Evolutionary conservation across 2,888 invertebrate species (phyloP).

Genomic region (Philopedon plagiatum): DNA sequence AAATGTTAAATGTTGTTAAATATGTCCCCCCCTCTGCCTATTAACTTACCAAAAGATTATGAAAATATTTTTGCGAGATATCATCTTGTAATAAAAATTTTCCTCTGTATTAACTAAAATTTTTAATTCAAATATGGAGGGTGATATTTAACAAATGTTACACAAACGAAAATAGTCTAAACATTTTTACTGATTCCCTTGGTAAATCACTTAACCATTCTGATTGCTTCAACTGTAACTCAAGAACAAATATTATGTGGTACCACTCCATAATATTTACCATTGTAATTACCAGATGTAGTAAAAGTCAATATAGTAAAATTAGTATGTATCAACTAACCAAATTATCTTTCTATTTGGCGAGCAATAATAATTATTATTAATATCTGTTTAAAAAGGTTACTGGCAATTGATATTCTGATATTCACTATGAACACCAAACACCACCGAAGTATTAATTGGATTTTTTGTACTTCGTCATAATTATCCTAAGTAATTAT

Average conservation of each 20-base stretch:
- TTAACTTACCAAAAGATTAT: too few relatives aligned
- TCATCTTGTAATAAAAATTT: too few relatives aligned
- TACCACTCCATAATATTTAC: constrained; percentile 27
- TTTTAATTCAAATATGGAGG: too few relatives aligned
- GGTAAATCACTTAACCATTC: too few relatives aligned
- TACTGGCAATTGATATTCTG: constrained; percentile 14
- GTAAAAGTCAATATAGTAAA: constrained; percentile 55
- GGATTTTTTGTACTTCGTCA: neutral
- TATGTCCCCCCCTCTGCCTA: too few relatives aligned
- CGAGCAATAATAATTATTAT: constrained; percentile 40
- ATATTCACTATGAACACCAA: too few relatives aligned
- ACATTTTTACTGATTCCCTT: too few relatives aligned
- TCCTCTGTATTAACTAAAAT: too few relatives aligned
- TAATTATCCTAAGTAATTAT: neutral
- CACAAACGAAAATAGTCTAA: too few relatives aligned
- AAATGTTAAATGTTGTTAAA: too few relatives aligned
- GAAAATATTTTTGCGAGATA: too few relatives aligned
- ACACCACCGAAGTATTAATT: neutral
- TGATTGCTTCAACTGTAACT: neutral
- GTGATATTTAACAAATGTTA: too few relatives aligned
- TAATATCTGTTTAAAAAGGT: constrained; percentile 12
- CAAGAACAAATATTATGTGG: neutral
- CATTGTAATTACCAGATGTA: constrained; percentile 38
- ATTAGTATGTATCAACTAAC: constrained; percentile 55
- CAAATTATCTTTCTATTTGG: constrained; percentile 51